These are phyloP conservation scores for Pontoporia blainvillei DNA, from an alignment of 2,113 vertebrate species.

Conservation along the genomic window DNA sequence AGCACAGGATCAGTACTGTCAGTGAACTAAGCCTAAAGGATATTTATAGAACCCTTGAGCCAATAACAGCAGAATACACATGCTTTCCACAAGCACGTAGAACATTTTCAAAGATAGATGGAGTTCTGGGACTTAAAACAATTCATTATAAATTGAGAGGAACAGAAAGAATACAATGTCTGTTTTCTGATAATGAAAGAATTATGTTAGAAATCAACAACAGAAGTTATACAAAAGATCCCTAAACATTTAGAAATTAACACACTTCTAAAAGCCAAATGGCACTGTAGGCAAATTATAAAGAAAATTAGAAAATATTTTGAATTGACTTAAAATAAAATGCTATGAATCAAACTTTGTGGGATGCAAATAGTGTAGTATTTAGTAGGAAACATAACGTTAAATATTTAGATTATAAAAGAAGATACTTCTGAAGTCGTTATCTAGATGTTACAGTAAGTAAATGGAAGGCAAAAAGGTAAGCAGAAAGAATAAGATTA, in stretches of 20 bases:
- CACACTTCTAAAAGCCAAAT: background rate
- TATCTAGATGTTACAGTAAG: background rate
- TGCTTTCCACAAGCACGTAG: background rate
- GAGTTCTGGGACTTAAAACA: background rate
- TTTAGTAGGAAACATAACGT: background rate
- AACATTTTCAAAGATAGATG: background rate
- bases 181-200: background rate
- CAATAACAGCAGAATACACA: background rate
- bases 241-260: background rate
- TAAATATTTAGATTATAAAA: background rate
- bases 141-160: background rate
- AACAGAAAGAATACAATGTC: background rate
- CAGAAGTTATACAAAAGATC: background rate
- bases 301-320: background rate
- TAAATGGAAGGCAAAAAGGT: background rate
- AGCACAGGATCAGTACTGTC: background rate
- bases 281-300: background rate
- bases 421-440: background rate
- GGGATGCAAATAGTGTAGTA: background rate
- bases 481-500: background rate
- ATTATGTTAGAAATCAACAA: background rate
- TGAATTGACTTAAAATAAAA: background rate
- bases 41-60: background rate
- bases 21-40: background rate
- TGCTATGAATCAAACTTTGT: background rate